Conservation (phyloP, 1,140 invertebrate species). For the Sesamia nonagrioides region DNA sequence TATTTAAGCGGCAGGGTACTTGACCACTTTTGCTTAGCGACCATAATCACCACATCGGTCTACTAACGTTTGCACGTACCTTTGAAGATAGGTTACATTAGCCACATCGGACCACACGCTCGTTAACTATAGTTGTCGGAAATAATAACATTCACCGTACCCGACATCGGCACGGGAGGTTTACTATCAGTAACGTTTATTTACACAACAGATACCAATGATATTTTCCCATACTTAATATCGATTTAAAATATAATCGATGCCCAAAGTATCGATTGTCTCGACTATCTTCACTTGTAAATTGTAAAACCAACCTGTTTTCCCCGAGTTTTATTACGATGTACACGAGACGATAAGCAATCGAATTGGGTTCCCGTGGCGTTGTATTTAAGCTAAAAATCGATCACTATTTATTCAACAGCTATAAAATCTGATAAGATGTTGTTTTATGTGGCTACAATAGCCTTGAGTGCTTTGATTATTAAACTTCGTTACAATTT, state of each 20-base stretch:
- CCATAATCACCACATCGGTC: too few relatives aligned
- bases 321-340: not conserved
- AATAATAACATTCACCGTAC: too few relatives aligned
- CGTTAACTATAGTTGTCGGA: too few relatives aligned
- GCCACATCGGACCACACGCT: too few relatives aligned
- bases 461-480: not conserved
- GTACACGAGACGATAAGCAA: not conserved
- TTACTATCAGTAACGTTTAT: too few relatives aligned
- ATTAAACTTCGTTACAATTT: too few relatives aligned
- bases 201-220: not conserved
- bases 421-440: constrained; percentile 13
- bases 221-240: not conserved
- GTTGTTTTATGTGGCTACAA: not conserved
- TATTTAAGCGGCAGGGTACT: too few relatives aligned
- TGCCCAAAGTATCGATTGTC: not conserved
- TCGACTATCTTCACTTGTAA: not conserved
- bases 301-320: not conserved
- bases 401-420: constrained; percentile 10
- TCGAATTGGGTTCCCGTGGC: not conserved
- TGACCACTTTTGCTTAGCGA: too few relatives aligned
- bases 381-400: constrained; percentile 12
- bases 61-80: too few relatives aligned
- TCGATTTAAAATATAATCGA: not conserved
- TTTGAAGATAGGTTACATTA: too few relatives aligned
- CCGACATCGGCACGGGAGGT: too few relatives aligned